Base-by-base conservation (phyloP, 2,797 vertebrate species). In the Salmo trutta region DNA sequence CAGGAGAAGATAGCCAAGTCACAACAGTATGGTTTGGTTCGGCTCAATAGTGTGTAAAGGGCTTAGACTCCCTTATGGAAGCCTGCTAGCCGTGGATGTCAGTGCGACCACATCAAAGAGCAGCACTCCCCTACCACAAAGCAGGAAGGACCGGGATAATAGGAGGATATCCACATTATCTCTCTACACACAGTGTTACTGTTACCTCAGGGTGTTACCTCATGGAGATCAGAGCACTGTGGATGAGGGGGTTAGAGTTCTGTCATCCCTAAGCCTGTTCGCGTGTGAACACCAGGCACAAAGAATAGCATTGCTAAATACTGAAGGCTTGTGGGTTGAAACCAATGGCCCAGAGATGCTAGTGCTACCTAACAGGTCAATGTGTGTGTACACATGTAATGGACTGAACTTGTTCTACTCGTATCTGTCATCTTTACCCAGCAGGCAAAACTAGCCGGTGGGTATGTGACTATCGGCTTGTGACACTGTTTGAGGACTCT, bases 141-240 rank as follows among this genome's bases (percentile, higher is more conserved):
- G 33, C 21, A 66, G 62, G 73, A 70, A 59, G 19, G 31, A 17
- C 52, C 12, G 3, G 65, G 27, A 70, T 52, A 70, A 76, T 70
- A 27, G 75, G 52, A 36, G 62, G 66, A 76, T 76, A 33, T 76
- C 54, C 54, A 62, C n/a, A 19, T 62, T 51, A 64, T 71, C 54
- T 47, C 68, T 56, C 7, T 54, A 52, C 68, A 19, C 2, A 59
- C 56, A 67, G 65, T 67, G 10, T 67, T 29, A 31, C 65, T 27
- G 24, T 1, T 36, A 36, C 36, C 36, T 36, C 33, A 7, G 33
- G 33, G 33, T 36, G 33, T 36, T 56, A 56, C n/a, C n/a, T 59
- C 56, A 16, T 56, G 56, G 56, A 74, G 31, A 74, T 62, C 56
- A 5, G 4, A 73, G 29, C 41, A 47, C 3, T n/a, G 19, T 19